Evolutionary conservation across 1,140 invertebrate genomes (phyloP).

Genomic region (Calliopsis andreniformis): DNA sequence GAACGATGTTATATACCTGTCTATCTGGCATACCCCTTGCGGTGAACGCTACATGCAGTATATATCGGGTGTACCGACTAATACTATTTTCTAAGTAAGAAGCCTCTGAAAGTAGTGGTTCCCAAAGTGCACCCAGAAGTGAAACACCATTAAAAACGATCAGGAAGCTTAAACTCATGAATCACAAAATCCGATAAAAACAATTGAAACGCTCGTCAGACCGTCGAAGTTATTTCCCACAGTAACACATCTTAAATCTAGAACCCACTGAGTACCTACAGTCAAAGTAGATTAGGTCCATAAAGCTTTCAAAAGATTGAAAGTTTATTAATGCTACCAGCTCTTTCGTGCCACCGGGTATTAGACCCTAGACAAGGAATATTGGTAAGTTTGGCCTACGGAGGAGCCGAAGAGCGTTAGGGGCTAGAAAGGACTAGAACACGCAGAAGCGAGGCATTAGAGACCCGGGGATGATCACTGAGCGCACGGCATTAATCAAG

Average conservation of each 20-base stretch:
- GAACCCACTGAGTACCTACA: too few relatives aligned
- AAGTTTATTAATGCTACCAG: too few relatives aligned
- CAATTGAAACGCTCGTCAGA: too few relatives aligned
- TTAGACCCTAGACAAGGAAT: constrained; percentile 58
- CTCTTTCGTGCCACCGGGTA: constrained; percentile 48
- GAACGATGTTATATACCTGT: constrained; percentile 53
- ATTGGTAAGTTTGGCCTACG: constrained; percentile 74
- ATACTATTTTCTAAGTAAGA: constrained; percentile 21
- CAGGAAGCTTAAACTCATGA: too few relatives aligned
- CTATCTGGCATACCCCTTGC: constrained; percentile 19
- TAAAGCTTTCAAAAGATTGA: too few relatives aligned
- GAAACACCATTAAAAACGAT: too few relatives aligned
- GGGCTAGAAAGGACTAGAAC: constrained; percentile 71
- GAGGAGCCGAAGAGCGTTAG: constrained; percentile 60
- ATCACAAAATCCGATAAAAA: too few relatives aligned
- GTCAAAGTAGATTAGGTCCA: too few relatives aligned
- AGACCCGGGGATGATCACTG: constrained; percentile 79
- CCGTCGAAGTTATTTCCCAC: too few relatives aligned
- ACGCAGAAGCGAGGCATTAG: constrained; percentile 74
- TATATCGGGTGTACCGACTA: constrained; percentile 56
- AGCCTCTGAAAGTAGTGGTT: not conserved
- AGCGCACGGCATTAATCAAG: constrained; percentile 80
- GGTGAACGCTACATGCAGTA: not conserved
- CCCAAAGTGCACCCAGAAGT: not conserved
- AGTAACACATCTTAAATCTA: too few relatives aligned